Base-by-base conservation (phyloP, 2,113 vertebrate genomes). In the Pundamilia nyererei region DNA sequence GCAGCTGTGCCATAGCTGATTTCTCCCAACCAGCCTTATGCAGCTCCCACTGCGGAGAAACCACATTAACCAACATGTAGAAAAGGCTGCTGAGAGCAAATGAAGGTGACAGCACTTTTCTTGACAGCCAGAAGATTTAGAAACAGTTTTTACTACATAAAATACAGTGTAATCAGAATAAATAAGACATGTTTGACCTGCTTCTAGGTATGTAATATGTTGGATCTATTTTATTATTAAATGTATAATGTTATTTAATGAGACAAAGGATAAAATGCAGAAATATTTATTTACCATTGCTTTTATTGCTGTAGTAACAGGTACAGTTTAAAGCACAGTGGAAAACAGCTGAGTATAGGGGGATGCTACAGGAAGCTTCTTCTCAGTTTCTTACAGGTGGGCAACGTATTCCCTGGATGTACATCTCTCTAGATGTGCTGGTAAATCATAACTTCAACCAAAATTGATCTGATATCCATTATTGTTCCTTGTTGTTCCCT, bases 1-100 rank as follows among this genome's bases (percentile, higher is more conserved):
- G 92, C 91, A 87, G 85, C 92, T 83, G 88, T 89, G 94, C 93
- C 94, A 94, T 91, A 89, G 93, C 87, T 65, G 80, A 90, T 89
- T 92, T 87, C 91, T 92, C 91, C 88, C 81, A 86, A 86, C 85
- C 81, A 60, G 81, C 86, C 35, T 84, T 47, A 83, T 42, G 70
- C 80, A 80, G 86, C 90, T 91, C 85, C 87, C 86, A 88, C 82
- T 84, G 86, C 51, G 60, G 83, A 79, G 86, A 90, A 92, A 92
- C 89, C 91, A 90, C 92, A 92, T 82, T 75, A 89, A 92, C 91
- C 91, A 89, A 91, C 84, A 90, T 14, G 60, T 12, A 90, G 51
- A 88, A 82, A 90, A 83, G 84, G 89, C 87, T 56, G 38, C 86
- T 81, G 83, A 88, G 90, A 90, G 82, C 85, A 87, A 86, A 88